Evolutionary conservation across 2,888 invertebrate genomes (phyloP), one percentile per base, ranked within the genome.

Genomic region (Reticulitermes lucifugus): DNA sequence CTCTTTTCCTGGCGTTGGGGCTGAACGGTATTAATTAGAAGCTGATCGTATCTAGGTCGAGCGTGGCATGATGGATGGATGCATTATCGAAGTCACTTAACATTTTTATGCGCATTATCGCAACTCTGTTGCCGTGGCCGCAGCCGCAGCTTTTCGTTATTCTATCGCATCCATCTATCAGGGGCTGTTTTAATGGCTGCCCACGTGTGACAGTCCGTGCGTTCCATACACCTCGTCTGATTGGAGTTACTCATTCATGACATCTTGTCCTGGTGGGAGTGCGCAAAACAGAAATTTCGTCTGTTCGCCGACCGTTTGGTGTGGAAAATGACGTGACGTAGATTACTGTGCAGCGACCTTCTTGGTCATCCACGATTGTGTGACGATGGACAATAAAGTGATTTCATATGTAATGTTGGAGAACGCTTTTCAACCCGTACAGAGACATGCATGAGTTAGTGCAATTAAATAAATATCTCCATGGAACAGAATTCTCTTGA

Each of bases 21-120:
- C 73, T 41, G 18, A 51, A 60, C 35, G 25, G 41, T 80, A 80
- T 80, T 80, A 80, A 80, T 80, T 80, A 80, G 60, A 80, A 9
- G 59, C 29, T 60, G 80, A 80, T 80, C 35, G 29, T 80, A 80
- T 80, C 80, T 73, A 14, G 35, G 73, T 73, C 41, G 73, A 60
- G 12, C 59, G 35, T 59, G 21, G 35, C 60, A 80, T 80, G 80
- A 80, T 80, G 80, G 80, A 80, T 80, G 35, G 10, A 7, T n/a
- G 59, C 55, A 60, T 41, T 60, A 80, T 80, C 80, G 60, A 79
- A 79, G 25, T 29, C 51, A 18, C 79, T 46, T n/a, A 79, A 80
- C 55, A 55, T 59, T 59, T 80, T 80, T 80, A 25, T 80, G 1
- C 1, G 59, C 59, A 79, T 79, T 79, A 79, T 79, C 55, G 10